Percentiles rank a stretch among this genome's conserved stretches.
Conservation (phyloP, 2,888 invertebrate species). For the Dryobota labecula region DNA sequence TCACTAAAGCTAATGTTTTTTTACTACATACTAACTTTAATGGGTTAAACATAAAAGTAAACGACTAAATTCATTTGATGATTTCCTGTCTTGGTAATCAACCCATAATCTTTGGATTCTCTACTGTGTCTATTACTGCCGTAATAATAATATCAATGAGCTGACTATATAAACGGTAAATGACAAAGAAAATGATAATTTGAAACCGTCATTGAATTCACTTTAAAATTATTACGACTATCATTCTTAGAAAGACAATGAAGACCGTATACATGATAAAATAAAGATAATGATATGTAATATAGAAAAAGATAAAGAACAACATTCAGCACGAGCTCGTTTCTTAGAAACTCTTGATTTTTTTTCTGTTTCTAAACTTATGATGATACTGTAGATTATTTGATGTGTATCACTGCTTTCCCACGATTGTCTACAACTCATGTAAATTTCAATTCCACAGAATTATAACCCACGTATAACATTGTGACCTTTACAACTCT, state of each 20-base stretch:
- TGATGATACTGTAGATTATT: slow-evolving; percentile 59
- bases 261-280: slow-evolving; percentile 35
- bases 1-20: background rate
- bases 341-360: slow-evolving; percentile 45
- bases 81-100: background rate
- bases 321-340: slow-evolving; percentile 19
- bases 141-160: slow-evolving; percentile 14
- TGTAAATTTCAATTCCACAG: slow-evolving; percentile 45
- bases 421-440: slow-evolving; percentile 61
- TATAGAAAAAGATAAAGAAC: slow-evolving; percentile 33
- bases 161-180: slow-evolving; percentile 2
- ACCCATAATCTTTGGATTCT: background rate
- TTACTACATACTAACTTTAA: background rate
- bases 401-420: slow-evolving; percentile 62
- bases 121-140: background rate
- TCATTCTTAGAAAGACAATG: slow-evolving; percentile 53
- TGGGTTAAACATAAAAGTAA: background rate
- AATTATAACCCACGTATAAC: slow-evolving; percentile 54
- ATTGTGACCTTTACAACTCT: slow-evolving; percentile 51
- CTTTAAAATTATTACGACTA: slow-evolving; percentile 34
- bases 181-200: slow-evolving; percentile 40
- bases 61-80: background rate
- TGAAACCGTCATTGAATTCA: slow-evolving; percentile 31
- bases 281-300: slow-evolving; percentile 45
- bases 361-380: slow-evolving; percentile 42